These are phyloP conservation scores for Bucco capensis DNA, from an alignment of 2,113 vertebrate species.

Conservation along the genomic window DNA sequence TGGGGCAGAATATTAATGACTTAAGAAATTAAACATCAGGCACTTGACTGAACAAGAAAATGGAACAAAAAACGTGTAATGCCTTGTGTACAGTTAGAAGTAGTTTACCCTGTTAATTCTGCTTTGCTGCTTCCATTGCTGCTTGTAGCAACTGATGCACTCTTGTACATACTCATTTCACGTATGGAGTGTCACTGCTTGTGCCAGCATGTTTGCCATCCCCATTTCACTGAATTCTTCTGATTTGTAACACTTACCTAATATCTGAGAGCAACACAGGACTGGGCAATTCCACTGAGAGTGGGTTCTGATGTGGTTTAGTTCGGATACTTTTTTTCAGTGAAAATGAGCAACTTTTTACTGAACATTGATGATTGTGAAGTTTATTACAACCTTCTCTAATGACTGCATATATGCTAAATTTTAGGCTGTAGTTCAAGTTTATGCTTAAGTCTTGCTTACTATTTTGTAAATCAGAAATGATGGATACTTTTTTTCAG, in stretches of 20 bases:
- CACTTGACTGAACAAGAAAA: neutral
- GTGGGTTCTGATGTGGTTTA: neutral
- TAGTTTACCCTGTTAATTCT: neutral
- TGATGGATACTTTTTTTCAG: neutral
- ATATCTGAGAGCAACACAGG: neutral
- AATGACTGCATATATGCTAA: neutral
- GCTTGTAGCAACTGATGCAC: neutral
- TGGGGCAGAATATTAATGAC: neutral
- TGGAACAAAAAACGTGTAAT: conserved; percentile 14
- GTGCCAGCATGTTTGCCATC: conserved; percentile 31
- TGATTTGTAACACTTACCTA: neutral
- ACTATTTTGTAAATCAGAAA: neutral
- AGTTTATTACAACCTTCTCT: neutral
- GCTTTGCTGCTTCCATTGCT: conserved; percentile 12
- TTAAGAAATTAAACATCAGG: neutral
- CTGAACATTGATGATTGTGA: neutral
- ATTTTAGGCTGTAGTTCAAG: neutral
- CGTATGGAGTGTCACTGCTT: conserved; percentile 14
- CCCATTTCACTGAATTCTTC: neutral
- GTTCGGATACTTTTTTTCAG: too few relatives aligned
- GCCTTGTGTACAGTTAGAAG: conserved; percentile 32
- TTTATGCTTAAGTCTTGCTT: neutral
- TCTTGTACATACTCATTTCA: neutral
- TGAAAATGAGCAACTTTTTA: neutral
- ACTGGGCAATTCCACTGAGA: neutral